Percentiles rank a stretch among this genome's conserved stretches.
These are phyloP conservation scores for Labrus mixtus DNA, from an alignment of 2,113 vertebrate genomes.

Conservation along the genomic window DNA sequence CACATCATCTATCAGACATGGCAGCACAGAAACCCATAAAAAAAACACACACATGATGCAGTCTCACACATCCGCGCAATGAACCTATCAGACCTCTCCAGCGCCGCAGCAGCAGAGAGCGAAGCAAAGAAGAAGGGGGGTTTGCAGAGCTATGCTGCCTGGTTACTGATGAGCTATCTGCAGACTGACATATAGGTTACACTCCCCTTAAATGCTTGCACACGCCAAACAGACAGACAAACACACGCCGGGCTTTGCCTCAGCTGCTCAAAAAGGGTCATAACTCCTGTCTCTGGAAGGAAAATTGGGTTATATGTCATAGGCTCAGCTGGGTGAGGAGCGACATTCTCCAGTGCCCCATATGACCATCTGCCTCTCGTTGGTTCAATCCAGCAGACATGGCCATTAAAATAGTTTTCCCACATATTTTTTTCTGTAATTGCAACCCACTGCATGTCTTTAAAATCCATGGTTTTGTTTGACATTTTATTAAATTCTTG, in stretches of 20 bases:
- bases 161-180: slow-evolving; percentile 77
- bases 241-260: slow-evolving; percentile 44
- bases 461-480: not conserved
- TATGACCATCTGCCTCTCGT: slow-evolving; percentile 27
- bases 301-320: slow-evolving; percentile 62
- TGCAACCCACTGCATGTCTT: not conserved
- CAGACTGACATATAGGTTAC: slow-evolving; percentile 62
- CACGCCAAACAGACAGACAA: slow-evolving; percentile 18
- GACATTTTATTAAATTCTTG: not conserved
- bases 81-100: slow-evolving; percentile 47
- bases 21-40: slow-evolving; percentile 44
- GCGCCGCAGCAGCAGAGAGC: slow-evolving; percentile 24
- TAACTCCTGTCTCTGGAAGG: slow-evolving; percentile 55
- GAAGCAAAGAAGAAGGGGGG: slow-evolving; percentile 31
- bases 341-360: slow-evolving; percentile 52
- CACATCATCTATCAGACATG: slow-evolving; percentile 65
- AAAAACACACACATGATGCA: slow-evolving; percentile 31
- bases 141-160: slow-evolving; percentile 52
- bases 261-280: slow-evolving; percentile 61
- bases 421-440: not conserved
- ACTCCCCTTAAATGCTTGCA: slow-evolving; percentile 38
- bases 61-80: slow-evolving; percentile 29
- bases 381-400: slow-evolving; percentile 20
- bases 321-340: slow-evolving; percentile 65
- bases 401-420: not conserved